Percentiles rank a stretch among this genome's conserved stretches.
Conservation (phyloP, 2,888 invertebrate genomes). For the Rhagophthalmus giganteus region DNA sequence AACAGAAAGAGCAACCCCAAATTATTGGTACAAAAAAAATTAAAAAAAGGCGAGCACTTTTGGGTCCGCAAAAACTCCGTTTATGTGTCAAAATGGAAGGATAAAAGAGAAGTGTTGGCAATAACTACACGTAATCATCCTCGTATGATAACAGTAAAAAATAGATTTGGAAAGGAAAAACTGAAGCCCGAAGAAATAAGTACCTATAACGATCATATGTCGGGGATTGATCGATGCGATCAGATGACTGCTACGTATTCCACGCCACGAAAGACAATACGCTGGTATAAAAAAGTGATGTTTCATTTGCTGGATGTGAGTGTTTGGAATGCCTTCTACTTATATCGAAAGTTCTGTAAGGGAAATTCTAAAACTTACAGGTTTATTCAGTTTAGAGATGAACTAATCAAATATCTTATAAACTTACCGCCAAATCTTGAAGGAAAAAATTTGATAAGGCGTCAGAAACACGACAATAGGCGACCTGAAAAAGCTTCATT, state of each 20-base stretch:
- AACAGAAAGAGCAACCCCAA: not conserved
- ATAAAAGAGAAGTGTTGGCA: constrained; percentile 31
- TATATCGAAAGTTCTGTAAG: not conserved
- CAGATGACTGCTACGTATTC: constrained; percentile 29
- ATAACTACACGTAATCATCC: constrained; percentile 34
- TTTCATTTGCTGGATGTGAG: constrained; percentile 8
- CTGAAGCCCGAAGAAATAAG: constrained; percentile 24
- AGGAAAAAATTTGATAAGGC: constrained; percentile 1
- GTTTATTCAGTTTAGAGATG: too few species aligned
- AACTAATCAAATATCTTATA: not conserved
- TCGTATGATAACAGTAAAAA: constrained; percentile 18
- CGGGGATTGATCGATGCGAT: constrained; percentile 26
- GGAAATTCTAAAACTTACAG: too few species aligned
- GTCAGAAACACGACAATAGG: constrained; percentile 2
- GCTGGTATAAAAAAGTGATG: constrained; percentile 20
- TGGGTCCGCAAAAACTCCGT: constrained; percentile 2
- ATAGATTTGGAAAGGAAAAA: constrained; percentile 11
- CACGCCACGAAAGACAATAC: constrained; percentile 24
- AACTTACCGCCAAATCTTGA: not conserved
- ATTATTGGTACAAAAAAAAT: not conserved
- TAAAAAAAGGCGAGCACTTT: constrained; percentile 4
- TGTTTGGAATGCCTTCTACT: constrained; percentile 5
- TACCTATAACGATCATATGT: constrained; percentile 31
- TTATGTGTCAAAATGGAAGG: constrained; percentile 33
- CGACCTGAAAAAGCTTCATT: not conserved